Base-by-base conservation (phyloP, 2,797 vertebrate genomes). In the Megalops cyprinoides region DNA sequence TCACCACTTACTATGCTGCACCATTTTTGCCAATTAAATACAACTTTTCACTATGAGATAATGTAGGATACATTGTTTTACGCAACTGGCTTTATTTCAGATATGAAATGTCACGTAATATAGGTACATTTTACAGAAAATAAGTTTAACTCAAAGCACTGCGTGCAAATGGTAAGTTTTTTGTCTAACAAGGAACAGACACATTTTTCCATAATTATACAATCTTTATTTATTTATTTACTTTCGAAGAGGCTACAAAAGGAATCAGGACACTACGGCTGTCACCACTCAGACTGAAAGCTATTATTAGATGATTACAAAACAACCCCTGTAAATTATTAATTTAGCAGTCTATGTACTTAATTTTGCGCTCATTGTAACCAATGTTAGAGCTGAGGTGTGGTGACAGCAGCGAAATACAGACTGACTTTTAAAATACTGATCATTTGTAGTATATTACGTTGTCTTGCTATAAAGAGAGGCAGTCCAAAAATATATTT, bases 261-360 rank as follows among this genome's bases (percentile, higher is more conserved):
- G n/a, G 44, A 46, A 48, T 44, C 44, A 74, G 37, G 67, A 55
- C 20, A 79, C 44, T 39, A 71, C 37, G 37, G 67, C 44, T 23
- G 67, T 49, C 74, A 76, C 79, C 46, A 48, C 58, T 76, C 31
- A 75, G 56, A n/a, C 44, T 86, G 90, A 94, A 92, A 95, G 92
- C 93, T 95, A 92, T 95, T 94, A 94, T 96, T 96, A 95, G 93
- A 96, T 95, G 95, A 96, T 92, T 94, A 94, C 95, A 91, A 94
- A 96, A 96, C 93, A 94, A 90, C 90, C 94, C 92, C 91, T 97
- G 96, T 97, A 97, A 96, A 97, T 96, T 90, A 95, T 95, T 96
- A 89, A 96, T 96, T 96, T 96, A 90, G 93, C 89, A 90, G 91
- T 94, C 94, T 92, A 92, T 94, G n/a, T 55, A 93, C 93, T 96